Percentiles rank a stretch among this genome's conserved stretches.
Conservation (phyloP, 2,888 invertebrate species). For the Polyommatus icarus region DNA sequence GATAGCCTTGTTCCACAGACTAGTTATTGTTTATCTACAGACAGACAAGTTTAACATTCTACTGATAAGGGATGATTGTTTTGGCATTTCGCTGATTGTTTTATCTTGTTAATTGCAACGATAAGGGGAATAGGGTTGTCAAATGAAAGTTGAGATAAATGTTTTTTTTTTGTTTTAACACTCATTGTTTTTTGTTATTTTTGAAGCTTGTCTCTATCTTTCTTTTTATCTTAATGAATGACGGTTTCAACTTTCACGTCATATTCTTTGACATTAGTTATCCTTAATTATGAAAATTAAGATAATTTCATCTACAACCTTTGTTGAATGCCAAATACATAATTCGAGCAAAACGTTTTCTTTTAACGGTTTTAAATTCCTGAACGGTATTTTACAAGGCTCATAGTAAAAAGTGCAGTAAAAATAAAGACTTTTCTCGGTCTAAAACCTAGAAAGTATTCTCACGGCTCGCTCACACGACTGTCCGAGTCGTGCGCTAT, state of each 20-base stretch:
- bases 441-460: background rate
- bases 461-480: conserved; percentile 30
- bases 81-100: conserved; percentile 15
- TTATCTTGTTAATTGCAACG: background rate
- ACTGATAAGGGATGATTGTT: conserved; percentile 13
- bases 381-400: background rate
- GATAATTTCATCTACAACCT: no score
- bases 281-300: no score
- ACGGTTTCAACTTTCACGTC: no score
- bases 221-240: no score
- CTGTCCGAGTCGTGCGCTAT: conserved; percentile 28
- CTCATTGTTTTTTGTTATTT: background rate
- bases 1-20: background rate
- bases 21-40: background rate
- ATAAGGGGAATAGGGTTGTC: background rate
- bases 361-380: no score
- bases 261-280: no score
- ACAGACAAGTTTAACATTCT: conserved; percentile 9
- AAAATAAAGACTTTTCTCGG: background rate
- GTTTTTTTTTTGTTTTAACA: background rate
- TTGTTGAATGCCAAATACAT: no score
- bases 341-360: no score
- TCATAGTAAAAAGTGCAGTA: background rate
- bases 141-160: background rate
- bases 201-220: background rate